phyloP scores from a whole-genome alignment of 2,888 invertebrate genomes.

The Bellardia bayeri region DNA sequence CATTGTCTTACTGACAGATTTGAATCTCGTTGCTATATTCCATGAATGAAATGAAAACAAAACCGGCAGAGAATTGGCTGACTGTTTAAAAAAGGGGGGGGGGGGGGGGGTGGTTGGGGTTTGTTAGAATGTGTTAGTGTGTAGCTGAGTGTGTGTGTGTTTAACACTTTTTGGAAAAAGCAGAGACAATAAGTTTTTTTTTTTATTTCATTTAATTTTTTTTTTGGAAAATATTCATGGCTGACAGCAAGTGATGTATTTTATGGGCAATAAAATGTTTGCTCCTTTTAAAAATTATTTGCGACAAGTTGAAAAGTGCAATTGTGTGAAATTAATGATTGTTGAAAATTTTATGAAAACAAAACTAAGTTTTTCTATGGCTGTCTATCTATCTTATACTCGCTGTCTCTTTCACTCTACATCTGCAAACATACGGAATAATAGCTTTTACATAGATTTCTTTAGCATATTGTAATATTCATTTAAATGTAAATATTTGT shows the following conservation, averaged over 20 bases:
- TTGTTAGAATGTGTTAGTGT: neutral
- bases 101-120: no score
- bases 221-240: constrained; percentile 54
- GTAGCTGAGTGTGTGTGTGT: neutral
- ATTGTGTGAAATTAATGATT: constrained; percentile 73
- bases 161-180: constrained; percentile 42
- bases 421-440: neutral
- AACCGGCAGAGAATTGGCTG: neutral
- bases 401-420: neutral
- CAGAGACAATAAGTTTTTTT: constrained; percentile 36
- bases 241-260: constrained; percentile 71
- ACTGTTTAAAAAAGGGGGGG: neutral
- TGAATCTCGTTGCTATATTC: constrained; percentile 34
- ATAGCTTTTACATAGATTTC: neutral
- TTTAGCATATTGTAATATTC: constrained; percentile 37
- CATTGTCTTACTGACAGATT: constrained; percentile 62
- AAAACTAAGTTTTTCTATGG: constrained; percentile 46
- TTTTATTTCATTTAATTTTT: neutral
- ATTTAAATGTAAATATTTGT: constrained; percentile 58
- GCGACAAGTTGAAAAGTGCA: constrained; percentile 73
- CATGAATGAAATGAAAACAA: constrained; percentile 13
- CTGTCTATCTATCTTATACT: neutral
- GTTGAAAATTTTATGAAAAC: constrained; percentile 63
- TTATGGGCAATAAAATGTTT: constrained; percentile 72
- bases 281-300: constrained; percentile 69